Evolutionary conservation across 2,888 invertebrate species (phyloP).

Genomic region (Tipula unca): DNA sequence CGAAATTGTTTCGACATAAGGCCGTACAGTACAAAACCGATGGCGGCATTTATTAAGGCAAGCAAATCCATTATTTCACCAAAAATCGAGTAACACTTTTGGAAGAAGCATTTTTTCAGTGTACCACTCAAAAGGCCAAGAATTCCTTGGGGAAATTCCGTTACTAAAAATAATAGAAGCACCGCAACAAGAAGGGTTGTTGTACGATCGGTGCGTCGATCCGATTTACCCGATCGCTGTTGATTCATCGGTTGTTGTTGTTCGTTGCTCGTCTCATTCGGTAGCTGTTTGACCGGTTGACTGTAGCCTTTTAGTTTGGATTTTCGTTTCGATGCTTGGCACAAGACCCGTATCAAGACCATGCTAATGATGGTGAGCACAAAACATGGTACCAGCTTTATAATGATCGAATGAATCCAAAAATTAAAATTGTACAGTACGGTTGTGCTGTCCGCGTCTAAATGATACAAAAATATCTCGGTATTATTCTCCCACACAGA

Average conservation of each 20-base stretch:
- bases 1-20: conserved; percentile 91
- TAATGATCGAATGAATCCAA: conserved; percentile 67
- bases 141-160: conserved; percentile 79
- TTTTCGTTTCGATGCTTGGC: conserved; percentile 65
- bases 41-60: conserved; percentile 82
- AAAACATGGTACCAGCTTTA: conserved; percentile 66
- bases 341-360: conserved; percentile 56
- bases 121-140: conserved; percentile 63
- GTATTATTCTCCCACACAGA: conserved; percentile 28
- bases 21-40: conserved; percentile 90
- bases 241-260: neutral
- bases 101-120: conserved; percentile 62
- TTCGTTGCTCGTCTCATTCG: neutral
- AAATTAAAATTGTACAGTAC: conserved; percentile 50
- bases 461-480: conserved; percentile 32
- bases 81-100: conserved; percentile 67
- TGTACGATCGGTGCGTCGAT: conserved; percentile 74
- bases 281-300: conserved; percentile 33
- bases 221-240: conserved; percentile 45
- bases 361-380: conserved; percentile 60
- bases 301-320: conserved; percentile 57
- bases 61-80: conserved; percentile 85
- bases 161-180: conserved; percentile 73
- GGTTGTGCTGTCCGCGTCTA: conserved; percentile 35
- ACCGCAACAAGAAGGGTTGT: conserved; percentile 85